Evolutionary conservation across 2,113 vertebrate species (phyloP).

Genomic region (Bufo gargarizans): DNA sequence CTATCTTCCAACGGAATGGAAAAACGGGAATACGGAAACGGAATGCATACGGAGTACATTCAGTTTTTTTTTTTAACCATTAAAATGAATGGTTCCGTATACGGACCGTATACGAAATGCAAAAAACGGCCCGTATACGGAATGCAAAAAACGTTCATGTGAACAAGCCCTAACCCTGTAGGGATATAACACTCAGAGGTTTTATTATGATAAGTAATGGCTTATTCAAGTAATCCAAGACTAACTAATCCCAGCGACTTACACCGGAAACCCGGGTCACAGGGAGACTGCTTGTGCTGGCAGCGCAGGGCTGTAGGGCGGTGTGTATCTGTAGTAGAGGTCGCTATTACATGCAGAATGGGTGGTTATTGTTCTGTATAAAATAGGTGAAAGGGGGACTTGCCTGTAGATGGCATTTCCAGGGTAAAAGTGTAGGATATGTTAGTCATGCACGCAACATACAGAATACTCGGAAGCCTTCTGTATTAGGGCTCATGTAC

Average conservation of each 20-base stretch:
- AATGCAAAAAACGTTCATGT: too few species aligned
- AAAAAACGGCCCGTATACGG: too few species aligned
- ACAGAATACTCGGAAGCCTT: too few species aligned
- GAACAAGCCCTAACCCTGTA: neutral
- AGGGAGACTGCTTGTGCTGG: conserved; percentile 12
- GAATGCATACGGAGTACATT: too few species aligned
- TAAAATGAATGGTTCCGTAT: too few species aligned
- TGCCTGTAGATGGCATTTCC: neutral
- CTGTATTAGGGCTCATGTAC: too few species aligned
- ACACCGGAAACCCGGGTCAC: conserved; percentile 37
- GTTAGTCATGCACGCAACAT: too few species aligned
- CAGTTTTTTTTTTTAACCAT: too few species aligned
- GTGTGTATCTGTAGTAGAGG: neutral
- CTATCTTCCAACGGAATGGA: too few species aligned
- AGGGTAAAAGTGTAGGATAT: neutral
- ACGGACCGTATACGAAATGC: too few species aligned
- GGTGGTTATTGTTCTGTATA: neutral
- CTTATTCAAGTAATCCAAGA: conserved; percentile 33
- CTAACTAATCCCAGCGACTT: conserved; percentile 18
- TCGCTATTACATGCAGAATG: neutral
- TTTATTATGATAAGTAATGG: conserved; percentile 45
- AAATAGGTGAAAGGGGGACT: neutral
- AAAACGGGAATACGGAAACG: too few species aligned
- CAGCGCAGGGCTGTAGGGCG: neutral
- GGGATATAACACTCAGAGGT: conserved; percentile 13